phyloP scores from a whole-genome alignment of 1,140 invertebrate genomes.

The Orchesella cincta region DNA sequence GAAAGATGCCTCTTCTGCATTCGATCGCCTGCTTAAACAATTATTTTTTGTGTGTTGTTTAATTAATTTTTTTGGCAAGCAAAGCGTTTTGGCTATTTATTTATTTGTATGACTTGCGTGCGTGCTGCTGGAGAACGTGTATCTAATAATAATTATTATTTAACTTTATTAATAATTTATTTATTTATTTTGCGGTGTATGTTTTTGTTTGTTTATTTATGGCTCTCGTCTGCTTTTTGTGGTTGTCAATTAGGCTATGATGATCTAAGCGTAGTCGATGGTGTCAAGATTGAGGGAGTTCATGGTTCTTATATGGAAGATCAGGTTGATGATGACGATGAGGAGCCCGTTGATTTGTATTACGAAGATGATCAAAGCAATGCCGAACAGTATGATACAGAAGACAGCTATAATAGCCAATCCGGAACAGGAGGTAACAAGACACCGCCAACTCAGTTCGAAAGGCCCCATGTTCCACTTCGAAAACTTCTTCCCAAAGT shows the following conservation, averaged over 20 bases:
- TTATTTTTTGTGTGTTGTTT: background rate
- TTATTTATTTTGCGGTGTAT: constrained; percentile 38
- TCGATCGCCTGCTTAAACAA: background rate
- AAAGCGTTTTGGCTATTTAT: constrained; percentile 9
- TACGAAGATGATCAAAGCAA: constrained; percentile 20
- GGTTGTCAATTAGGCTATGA: constrained; percentile 43
- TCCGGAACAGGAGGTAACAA: background rate
- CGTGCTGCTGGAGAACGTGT: background rate
- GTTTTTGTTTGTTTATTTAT: constrained; percentile 13
- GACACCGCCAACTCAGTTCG: too few relatives aligned
- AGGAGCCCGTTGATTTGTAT: constrained; percentile 7
- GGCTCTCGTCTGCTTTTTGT: constrained; percentile 20
- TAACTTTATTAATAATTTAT: background rate
- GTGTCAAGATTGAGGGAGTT: constrained; percentile 47
- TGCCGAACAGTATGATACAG: constrained; percentile 27
- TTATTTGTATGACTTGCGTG: background rate
- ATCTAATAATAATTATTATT: background rate
- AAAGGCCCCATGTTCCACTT: background rate
- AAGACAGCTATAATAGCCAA: background rate
- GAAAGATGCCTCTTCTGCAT: constrained; percentile 10
- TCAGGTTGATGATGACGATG: constrained; percentile 41
- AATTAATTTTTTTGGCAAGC: constrained; percentile 3
- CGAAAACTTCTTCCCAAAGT: background rate
- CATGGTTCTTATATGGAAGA: constrained; percentile 40
- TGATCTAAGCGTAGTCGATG: constrained; percentile 46